Evolutionary conservation across 2,113 vertebrate genomes (phyloP).

Genomic region (Oncorhynchus tshawytscha): DNA sequence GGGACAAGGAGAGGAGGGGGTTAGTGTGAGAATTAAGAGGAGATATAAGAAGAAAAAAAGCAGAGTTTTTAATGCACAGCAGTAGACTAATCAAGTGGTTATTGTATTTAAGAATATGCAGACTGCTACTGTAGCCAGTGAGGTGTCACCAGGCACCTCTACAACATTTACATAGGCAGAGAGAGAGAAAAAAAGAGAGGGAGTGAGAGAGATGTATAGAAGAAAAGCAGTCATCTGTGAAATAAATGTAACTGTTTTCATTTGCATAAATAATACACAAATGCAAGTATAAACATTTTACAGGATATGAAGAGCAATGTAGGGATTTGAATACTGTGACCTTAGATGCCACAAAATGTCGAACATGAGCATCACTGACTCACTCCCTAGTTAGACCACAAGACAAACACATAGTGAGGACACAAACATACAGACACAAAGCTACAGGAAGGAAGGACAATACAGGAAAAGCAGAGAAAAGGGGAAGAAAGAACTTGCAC

Average conservation of each 20-base stretch:
- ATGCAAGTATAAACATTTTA: too few relatives aligned
- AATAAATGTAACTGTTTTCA: background rate
- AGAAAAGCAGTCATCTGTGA: background rate
- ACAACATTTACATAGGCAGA: too few relatives aligned
- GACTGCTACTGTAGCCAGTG: too few relatives aligned
- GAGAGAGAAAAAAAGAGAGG: too few relatives aligned
- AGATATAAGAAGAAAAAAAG: background rate
- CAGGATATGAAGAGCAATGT: too few relatives aligned
- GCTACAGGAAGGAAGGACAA: slow-evolving; percentile 49
- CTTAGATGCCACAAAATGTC: background rate
- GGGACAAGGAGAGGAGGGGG: too few relatives aligned
- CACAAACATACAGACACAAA: slow-evolving; percentile 24
- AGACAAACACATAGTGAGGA: slow-evolving; percentile 18
- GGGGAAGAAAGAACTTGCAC: slow-evolving; percentile 58
- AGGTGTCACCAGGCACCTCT: background rate
- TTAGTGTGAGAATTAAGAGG: too few relatives aligned
- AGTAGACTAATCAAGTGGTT: background rate
- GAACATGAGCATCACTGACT: background rate
- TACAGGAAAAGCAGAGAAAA: slow-evolving; percentile 32
- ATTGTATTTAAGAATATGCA: too few relatives aligned
- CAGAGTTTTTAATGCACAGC: too few relatives aligned
- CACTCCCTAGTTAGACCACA: background rate
- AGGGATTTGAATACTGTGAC: too few relatives aligned
- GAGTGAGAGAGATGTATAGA: background rate
- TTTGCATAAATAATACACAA: background rate